These are phyloP conservation scores for Archocentrus centrarchus DNA, from an alignment of 2,113 vertebrate genomes.

Conservation along the genomic window DNA sequence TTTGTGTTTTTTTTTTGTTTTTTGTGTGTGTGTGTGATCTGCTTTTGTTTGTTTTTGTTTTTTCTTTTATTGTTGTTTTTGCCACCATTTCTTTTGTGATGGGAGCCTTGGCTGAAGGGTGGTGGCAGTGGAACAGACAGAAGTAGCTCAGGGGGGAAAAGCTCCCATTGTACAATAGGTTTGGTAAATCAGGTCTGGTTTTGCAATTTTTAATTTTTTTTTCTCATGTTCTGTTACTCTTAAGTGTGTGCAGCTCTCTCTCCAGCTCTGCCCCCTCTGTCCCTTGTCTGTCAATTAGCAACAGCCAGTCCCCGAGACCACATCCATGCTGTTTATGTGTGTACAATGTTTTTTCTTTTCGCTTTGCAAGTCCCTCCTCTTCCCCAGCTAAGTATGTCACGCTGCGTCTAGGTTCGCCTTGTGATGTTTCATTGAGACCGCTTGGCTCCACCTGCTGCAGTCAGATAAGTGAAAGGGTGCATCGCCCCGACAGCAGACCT, in stretches of 20 bases:
- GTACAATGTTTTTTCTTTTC: slow-evolving; percentile 71
- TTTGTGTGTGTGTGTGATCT: slow-evolving; percentile 11
- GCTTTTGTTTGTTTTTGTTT: neutral
- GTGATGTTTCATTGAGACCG: slow-evolving; percentile 54
- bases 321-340: slow-evolving; percentile 70
- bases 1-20: slow-evolving; percentile 1
- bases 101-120: slow-evolving; percentile 62
- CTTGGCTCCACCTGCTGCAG: slow-evolving; percentile 71
- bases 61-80: slow-evolving; percentile 16
- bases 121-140: slow-evolving; percentile 53
- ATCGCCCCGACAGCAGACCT: slow-evolving; percentile 19
- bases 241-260: slow-evolving; percentile 27
- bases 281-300: slow-evolving; percentile 63
- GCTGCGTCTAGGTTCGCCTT: slow-evolving; percentile 56
- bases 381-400: slow-evolving; percentile 73
- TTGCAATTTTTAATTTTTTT: slow-evolving; percentile 29
- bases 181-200: slow-evolving; percentile 30
- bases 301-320: slow-evolving; percentile 60
- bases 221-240: slow-evolving; percentile 16
- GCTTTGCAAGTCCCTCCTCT: slow-evolving; percentile 73
- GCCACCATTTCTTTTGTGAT: slow-evolving; percentile 42
- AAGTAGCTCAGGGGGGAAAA: neutral
- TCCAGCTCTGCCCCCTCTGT: slow-evolving; percentile 42
- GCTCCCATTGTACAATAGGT: slow-evolving; percentile 20
- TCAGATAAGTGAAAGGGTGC: slow-evolving; percentile 52